Evolutionary conservation across 1,140 invertebrate species (phyloP), one percentile per base, ranked within the genome.

Genomic region (Philaenus spumarius): DNA sequence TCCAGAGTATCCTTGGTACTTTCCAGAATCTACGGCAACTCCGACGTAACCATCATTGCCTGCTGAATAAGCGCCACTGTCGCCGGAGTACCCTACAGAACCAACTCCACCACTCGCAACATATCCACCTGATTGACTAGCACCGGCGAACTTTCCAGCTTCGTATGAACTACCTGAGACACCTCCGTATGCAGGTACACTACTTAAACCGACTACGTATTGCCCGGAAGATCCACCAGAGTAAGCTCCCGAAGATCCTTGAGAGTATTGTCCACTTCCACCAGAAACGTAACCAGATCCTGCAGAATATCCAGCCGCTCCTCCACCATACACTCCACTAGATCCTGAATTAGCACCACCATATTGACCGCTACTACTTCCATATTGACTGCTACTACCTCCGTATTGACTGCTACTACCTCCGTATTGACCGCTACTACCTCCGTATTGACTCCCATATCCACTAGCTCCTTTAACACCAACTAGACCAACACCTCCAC

Each of bases 241-340:
- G 37, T 35, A 57, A 45, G 48, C n/a, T 24, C 54, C 62, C 15
- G 50, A 42, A 17, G 48, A 23, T n/a, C 57, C 55, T 37, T n/a
- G n/a, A n/a, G 40, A 56, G 19, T 63, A 56, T 47, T 40, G 30
- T 19, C 39, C 50, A 42, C 30, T 54, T 14, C 46, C 43, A 23
- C n/a, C 35, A 19, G 34, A 47, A 47, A 26, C 19, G 9, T 35
- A 23, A 34, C 40, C 22, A 20, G 11, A 14, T 19, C 55, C 55
- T 14, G 15, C 22, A 17, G 24, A 47, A 57, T 15, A 15, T 47
- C 43, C 54, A 43, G 17, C 0, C 12, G 51, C 48, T 54, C 58
- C 63, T 51, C 37, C 26, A 1, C 26, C 45, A 3, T 34, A 40
- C 3, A 37, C 26, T 58, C 63, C 64, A 55, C 47, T 35, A 53